phyloP scores from a whole-genome alignment of 2,113 vertebrate genomes.

The Oceanites oceanicus region DNA sequence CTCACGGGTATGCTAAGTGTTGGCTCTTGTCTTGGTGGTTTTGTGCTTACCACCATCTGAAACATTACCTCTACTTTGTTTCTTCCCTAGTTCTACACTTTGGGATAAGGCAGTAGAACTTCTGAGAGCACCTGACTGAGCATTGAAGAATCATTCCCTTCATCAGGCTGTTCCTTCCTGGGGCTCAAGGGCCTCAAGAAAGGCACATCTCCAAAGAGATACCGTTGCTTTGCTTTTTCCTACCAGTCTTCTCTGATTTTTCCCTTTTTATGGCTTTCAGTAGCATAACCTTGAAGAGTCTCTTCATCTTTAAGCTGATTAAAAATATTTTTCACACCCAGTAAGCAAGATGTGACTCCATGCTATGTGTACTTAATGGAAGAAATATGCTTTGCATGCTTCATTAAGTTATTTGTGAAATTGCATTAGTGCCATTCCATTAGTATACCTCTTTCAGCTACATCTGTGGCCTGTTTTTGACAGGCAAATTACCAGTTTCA shows the following conservation, averaged over 20 bases:
- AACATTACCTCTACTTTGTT: background rate
- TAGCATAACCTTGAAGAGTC: constrained; percentile 72
- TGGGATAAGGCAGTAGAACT: background rate
- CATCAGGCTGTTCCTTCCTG: background rate
- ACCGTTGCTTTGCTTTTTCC: constrained; percentile 33
- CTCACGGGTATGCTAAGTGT: accelerated
- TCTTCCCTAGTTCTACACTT: background rate
- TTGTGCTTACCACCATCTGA: background rate
- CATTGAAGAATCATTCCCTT: background rate
- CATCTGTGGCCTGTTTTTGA: constrained; percentile 59
- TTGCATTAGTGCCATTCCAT: constrained; percentile 75
- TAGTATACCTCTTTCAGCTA: constrained; percentile 65
- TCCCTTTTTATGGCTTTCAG: constrained; percentile 57
- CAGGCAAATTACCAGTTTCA: constrained; percentile 70
- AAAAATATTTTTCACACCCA: constrained; percentile 72
- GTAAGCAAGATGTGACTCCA: constrained; percentile 68
- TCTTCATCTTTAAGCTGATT: constrained; percentile 69
- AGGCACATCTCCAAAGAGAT: constrained; percentile 3
- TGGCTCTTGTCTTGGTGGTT: background rate
- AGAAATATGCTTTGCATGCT: constrained; percentile 72
- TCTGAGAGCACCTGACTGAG: background rate
- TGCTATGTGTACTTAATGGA: constrained; percentile 74
- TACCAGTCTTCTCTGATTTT: background rate
- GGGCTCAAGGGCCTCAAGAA: background rate
- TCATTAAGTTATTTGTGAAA: constrained; percentile 80